phyloP scores from a whole-genome alignment of 2,797 vertebrate species.

The Taenioides sp. region DNA sequence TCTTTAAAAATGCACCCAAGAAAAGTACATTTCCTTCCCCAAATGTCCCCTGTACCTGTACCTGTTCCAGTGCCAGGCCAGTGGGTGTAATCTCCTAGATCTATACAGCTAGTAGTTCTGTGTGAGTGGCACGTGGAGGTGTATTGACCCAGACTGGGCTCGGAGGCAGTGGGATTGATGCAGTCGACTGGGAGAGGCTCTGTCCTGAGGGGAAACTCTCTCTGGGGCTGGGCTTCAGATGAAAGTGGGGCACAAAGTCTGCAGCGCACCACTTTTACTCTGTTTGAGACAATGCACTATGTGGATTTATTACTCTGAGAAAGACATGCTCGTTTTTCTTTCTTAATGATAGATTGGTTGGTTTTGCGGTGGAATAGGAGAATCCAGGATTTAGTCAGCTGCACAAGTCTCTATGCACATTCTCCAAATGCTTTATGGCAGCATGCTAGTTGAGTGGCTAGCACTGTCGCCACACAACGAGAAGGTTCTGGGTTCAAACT shows the following conservation, averaged over 20 bases:
- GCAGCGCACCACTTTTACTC: conserved; percentile 40
- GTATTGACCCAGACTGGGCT: conserved; percentile 61
- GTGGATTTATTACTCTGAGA: conserved; percentile 45
- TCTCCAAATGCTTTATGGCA: neutral
- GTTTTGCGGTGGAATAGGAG: conserved; percentile 32
- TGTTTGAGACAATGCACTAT: conserved; percentile 33
- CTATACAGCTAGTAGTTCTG: conserved; percentile 54
- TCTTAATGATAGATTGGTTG: conserved; percentile 41
- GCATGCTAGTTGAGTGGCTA: too few species aligned
- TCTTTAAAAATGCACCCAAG: neutral
- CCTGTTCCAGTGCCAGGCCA: conserved; percentile 25
- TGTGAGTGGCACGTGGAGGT: conserved; percentile 57
- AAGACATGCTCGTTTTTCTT: conserved; percentile 38
- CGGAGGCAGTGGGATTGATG: conserved; percentile 62
- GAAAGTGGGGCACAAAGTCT: conserved; percentile 66
- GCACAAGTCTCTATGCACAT: neutral
- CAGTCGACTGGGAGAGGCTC: conserved; percentile 62
- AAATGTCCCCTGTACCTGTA: conserved; percentile 1
- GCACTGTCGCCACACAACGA: too few species aligned
- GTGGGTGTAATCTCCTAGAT: conserved; percentile 30
- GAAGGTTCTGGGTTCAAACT: too few species aligned
- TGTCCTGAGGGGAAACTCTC: conserved; percentile 59
- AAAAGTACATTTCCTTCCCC: neutral
- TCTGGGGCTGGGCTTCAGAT: conserved; percentile 50
- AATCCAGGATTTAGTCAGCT: neutral